Conservation (phyloP, 2,888 invertebrate species). For the Aradus depressus region DNA sequence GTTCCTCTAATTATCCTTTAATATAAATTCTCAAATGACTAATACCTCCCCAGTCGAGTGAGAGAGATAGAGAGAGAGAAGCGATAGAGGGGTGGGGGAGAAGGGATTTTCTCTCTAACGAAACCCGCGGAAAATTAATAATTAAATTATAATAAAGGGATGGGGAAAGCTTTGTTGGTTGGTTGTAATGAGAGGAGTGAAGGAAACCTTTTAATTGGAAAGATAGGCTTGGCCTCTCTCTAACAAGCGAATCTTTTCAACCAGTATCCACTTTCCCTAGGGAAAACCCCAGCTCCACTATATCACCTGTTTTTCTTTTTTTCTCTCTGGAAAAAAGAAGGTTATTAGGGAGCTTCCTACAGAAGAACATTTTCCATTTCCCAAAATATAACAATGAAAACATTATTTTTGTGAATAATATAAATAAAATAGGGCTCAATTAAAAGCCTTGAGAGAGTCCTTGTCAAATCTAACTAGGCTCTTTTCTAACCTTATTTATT, state of each 20-base stretch:
- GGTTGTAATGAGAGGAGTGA: constrained; percentile 5
- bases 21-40: constrained; percentile 28
- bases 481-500: too few relatives aligned
- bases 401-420: too few relatives aligned
- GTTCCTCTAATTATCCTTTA: constrained; percentile 10
- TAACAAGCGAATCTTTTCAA: constrained; percentile 18
- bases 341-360: too few relatives aligned
- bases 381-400: too few relatives aligned
- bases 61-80: too few relatives aligned
- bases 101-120: constrained; percentile 11
- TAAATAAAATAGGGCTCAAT: too few relatives aligned
- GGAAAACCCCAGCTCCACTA: too few relatives aligned
- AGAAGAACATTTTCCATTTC: too few relatives aligned
- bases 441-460: too few relatives aligned
- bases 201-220: constrained; percentile 3
- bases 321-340: too few relatives aligned
- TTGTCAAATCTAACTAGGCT: too few relatives aligned
- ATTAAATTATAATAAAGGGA: constrained; percentile 28
- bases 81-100: background rate
- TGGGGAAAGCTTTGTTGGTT: constrained; percentile 6
- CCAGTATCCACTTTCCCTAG: constrained; percentile 17
- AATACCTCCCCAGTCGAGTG: constrained; percentile 14
- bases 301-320: too few relatives aligned
- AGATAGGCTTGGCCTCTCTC: constrained; percentile 2
- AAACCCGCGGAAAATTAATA: constrained; percentile 23